Conservation (phyloP, 2,888 invertebrate genomes). For the Phlogophora meticulosa region DNA sequence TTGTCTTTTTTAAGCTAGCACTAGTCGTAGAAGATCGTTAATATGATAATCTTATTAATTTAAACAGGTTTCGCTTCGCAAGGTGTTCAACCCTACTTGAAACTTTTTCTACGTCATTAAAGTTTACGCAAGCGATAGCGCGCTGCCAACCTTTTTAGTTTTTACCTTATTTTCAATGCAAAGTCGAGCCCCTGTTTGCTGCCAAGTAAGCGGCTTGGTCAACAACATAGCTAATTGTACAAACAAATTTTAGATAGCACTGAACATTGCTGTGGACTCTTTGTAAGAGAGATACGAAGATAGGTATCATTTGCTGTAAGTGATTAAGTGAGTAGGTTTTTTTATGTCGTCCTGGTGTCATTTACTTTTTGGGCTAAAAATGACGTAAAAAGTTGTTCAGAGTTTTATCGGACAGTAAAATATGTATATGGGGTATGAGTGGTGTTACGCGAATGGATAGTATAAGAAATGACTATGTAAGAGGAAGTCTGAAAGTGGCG, state of each 20-base stretch:
- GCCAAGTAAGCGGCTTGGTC: conserved; percentile 32
- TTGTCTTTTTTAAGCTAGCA: not conserved
- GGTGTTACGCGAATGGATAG: too few species aligned
- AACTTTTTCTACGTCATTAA: conserved; percentile 42
- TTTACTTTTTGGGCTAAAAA: not conserved
- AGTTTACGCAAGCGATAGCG: conserved; percentile 46
- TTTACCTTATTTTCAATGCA: conserved; percentile 51
- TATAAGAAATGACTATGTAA: too few species aligned
- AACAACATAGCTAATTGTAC: conserved; percentile 36
- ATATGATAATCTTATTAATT: conserved; percentile 8
- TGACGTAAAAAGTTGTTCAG: too few species aligned
- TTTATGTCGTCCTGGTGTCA: not conserved
- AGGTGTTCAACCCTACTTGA: conserved; percentile 27
- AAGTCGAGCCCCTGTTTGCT: conserved; percentile 38
- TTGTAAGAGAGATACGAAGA: not conserved
- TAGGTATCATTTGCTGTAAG: not conserved
- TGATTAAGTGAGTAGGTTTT: not conserved
- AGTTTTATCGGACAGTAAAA: too few species aligned
- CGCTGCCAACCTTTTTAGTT: conserved; percentile 47
- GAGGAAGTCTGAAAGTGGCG: too few species aligned
- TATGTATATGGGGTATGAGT: too few species aligned
- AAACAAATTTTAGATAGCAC: conserved; percentile 29
- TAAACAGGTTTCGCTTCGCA: conserved; percentile 2
- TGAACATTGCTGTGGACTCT: not conserved
- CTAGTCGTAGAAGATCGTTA: not conserved